Percentiles rank a stretch among this genome's conserved stretches.
These are phyloP conservation scores for Colostygia pectinataria DNA, from an alignment of 2,888 invertebrate species.

Conservation along the genomic window DNA sequence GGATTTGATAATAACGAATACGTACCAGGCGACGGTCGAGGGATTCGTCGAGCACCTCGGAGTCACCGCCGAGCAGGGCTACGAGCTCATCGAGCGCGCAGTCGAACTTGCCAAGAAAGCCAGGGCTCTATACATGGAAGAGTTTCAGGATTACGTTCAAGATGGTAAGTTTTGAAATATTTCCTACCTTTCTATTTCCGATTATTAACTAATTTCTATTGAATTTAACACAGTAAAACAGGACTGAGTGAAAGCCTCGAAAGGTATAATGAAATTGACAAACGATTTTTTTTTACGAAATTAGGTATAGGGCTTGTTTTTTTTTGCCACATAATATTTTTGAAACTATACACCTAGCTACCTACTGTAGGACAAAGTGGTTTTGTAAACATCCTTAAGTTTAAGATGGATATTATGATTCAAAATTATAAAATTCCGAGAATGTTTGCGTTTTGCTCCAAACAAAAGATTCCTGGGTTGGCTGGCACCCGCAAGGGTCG, in stretches of 20 bases:
- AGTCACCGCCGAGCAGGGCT: conserved; percentile 85
- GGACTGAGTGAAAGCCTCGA: conserved; percentile 39
- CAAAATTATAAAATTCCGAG: conserved; percentile 57
- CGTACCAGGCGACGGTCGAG: conserved; percentile 93
- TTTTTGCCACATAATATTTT: too few species aligned
- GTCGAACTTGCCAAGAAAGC: conserved; percentile 90
- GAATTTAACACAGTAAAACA: conserved; percentile 32
- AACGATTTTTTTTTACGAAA: conserved; percentile 25
- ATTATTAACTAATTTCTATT: conserved; percentile 30
- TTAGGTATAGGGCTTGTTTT: too few species aligned
- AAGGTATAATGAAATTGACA: conserved; percentile 44
- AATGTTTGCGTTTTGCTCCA: conserved; percentile 64
- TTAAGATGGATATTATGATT: conserved; percentile 26
- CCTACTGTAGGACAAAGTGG: too few species aligned
- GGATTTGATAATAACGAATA: conserved; percentile 93
- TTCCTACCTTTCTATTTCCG: neutral
- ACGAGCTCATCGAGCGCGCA: conserved; percentile 88
- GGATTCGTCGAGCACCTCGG: conserved; percentile 90
- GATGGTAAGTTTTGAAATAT: conserved; percentile 45
- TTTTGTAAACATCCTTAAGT: too few species aligned
- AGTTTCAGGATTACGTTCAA: conserved; percentile 72
- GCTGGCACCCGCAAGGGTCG: conserved; percentile 63
- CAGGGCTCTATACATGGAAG: conserved; percentile 83
- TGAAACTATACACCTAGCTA: too few species aligned
- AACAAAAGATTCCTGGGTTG: conserved; percentile 64